Base-by-base conservation (phyloP, 2,888 invertebrate species). In the Ypsolopha sequella region DNA sequence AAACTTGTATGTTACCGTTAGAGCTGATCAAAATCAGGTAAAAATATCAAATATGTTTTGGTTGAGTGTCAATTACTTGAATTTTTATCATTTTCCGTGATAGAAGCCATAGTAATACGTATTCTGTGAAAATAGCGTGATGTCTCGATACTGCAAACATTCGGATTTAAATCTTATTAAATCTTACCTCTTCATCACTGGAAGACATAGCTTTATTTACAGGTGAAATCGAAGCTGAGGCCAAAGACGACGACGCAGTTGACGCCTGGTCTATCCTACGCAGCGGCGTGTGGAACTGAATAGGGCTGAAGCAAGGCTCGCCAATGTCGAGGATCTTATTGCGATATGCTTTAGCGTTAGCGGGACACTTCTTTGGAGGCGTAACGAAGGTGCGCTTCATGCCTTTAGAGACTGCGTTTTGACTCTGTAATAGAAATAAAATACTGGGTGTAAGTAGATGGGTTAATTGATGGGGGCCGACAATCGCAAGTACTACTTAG, bases 301-400 rank as follows among this genome's bases (percentile, higher is more conserved):
- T 80, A 0, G 85, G 85, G 53, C 85, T 85, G 55, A 78, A 76
- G 54, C 78, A 77, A 0, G 77, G 70, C 53, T 85, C 85, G 0
- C 72, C 79, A 53, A 76, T 76, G 44, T 85, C 78, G 1, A 86
- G 60, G 38, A 81, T 78, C 56, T 85, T 85, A 56, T 84, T 86
- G 4, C 78, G 70, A 51, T 70, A 80, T 48, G 72, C 70, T 52
- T 77, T 80, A 7, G 61, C 63, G 36, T 53, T 62, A 0, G 60
- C 55, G 1, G 63, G 50, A 0, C 58, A 51, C 0, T 61, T 62
- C 48, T 68, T 70, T 1, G 80, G 53, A 0, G 87, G 87, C 0
- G 85, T 84, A 1, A 74, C 85, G 53, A 85, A 87, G 13, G 80
- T 80, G 24, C 87, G 78, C 57, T 79, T 80, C 77, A 86, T 78